A percentile compares a stretch with the other conserved stretches of the same genome.
Conservation (phyloP, 2,888 invertebrate species). For the Malthinus flaveolus region DNA sequence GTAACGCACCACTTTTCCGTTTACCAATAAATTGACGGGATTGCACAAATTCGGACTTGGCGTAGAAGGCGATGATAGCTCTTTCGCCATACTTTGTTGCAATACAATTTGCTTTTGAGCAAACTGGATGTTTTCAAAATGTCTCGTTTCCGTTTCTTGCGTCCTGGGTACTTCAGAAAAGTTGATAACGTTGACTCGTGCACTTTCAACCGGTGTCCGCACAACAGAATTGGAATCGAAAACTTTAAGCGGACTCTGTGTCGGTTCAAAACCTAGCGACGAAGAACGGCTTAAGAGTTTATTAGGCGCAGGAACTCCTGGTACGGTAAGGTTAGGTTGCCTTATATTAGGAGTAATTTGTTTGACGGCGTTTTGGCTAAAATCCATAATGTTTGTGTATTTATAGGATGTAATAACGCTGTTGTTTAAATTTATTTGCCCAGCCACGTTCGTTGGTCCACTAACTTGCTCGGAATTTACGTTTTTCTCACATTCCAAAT, state of each 20-base stretch:
- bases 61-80: slow-evolving; percentile 48
- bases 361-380: slow-evolving; percentile 54
- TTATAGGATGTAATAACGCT: slow-evolving; percentile 35
- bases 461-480: not conserved
- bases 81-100: slow-evolving; percentile 41
- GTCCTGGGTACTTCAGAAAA: slow-evolving; percentile 69
- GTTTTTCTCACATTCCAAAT: not conserved
- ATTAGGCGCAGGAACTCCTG: slow-evolving; percentile 42
- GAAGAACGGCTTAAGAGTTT: slow-evolving; percentile 32
- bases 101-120: slow-evolving; percentile 34
- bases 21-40: slow-evolving; percentile 59
- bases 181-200: slow-evolving; percentile 70
- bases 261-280: slow-evolving; percentile 21
- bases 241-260: slow-evolving; percentile 32
- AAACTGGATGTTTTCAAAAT: slow-evolving; percentile 34
- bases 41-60: slow-evolving; percentile 53
- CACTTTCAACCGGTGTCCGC: not conserved
- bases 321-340: slow-evolving; percentile 47
- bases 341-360: slow-evolving; percentile 52
- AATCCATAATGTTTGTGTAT: slow-evolving; percentile 51
- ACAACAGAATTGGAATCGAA: slow-evolving; percentile 6
- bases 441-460: not conserved
- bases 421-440: slow-evolving; percentile 22
- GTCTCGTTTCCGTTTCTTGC: slow-evolving; percentile 48
- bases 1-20: slow-evolving; percentile 79